phyloP scores from a whole-genome alignment of 30 jellyfish, hydroid and myxozoan species.

The Hydractinia echinata region DNA sequence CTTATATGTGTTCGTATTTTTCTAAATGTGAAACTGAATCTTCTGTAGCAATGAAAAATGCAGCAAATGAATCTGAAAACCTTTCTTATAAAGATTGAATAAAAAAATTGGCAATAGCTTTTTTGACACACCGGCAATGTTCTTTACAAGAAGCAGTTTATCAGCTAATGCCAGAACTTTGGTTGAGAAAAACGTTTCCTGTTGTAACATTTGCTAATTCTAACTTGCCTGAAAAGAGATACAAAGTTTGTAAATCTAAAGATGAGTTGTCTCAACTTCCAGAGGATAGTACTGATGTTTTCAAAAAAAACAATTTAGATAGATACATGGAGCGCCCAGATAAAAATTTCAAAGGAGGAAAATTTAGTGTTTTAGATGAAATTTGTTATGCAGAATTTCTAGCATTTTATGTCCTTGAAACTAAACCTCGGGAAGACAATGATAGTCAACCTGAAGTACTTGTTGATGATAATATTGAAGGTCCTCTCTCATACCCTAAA shows the following conservation, averaged over 20 bases:
- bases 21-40: conserved; percentile 20
- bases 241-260: neutral
- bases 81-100: neutral
- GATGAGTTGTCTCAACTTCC: neutral
- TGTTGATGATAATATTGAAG: neutral
- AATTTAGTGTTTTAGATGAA: neutral
- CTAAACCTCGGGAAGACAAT: conserved; percentile 3
- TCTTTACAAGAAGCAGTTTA: conserved; percentile 10
- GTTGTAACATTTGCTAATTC: neutral
- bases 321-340: conserved; percentile 7
- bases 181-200: neutral
- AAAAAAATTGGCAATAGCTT: conserved; percentile 12
- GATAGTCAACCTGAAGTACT: conserved; percentile 11
- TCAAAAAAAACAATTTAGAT: neutral
- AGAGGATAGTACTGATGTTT: conserved; percentile 1
- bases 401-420: neutral
- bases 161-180: conserved; percentile 9
- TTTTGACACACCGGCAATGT: neutral
- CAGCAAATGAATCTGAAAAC: conserved; percentile 1
- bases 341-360: neutral
- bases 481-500: neutral
- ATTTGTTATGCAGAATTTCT: conserved; percentile 12
- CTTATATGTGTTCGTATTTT: conserved; percentile 5
- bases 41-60: conserved; percentile 19
- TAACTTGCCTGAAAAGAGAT: neutral